Percentiles rank a stretch among this genome's conserved stretches.
Conservation (phyloP, 2,113 vertebrate genomes). For the Labrus mixtus region DNA sequence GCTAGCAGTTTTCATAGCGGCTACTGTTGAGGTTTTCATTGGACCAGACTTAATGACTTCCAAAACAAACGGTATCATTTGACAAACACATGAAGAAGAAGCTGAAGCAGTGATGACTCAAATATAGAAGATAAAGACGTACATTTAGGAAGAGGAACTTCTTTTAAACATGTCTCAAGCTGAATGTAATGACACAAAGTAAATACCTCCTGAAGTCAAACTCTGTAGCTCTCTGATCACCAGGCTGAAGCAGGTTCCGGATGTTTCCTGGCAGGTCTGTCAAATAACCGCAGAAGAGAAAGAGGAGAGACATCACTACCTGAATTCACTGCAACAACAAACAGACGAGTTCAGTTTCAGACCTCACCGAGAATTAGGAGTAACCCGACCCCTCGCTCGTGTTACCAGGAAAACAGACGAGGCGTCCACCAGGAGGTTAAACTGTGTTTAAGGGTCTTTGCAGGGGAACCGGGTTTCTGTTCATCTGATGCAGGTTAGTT, state of each 20-base stretch:
- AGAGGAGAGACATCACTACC: slow-evolving; percentile 18
- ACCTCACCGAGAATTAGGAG: slow-evolving; percentile 11
- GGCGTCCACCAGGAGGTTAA: neutral
- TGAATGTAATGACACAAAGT: neutral
- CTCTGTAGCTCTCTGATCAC: neutral
- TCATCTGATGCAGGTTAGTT: too few species aligned
- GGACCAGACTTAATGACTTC: too few species aligned
- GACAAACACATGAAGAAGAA: too few species aligned
- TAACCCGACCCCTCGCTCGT: neutral
- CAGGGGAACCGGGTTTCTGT: neutral
- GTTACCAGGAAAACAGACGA: slow-evolving; percentile 9
- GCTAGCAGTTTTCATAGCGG: too few species aligned
- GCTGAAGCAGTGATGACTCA: too few species aligned
- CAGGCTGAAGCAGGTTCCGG: neutral
- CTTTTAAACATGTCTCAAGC: too few species aligned
- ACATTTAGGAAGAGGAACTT: too few species aligned
- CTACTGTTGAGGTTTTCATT: too few species aligned
- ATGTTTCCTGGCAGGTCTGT: slow-evolving; percentile 22
- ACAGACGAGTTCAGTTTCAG: slow-evolving; percentile 40
- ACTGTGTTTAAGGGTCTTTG: neutral
- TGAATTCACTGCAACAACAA: slow-evolving; percentile 50
- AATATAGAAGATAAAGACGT: too few species aligned
- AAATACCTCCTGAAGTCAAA: neutral
- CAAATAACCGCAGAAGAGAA: neutral
- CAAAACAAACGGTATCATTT: too few species aligned